Evolutionary conservation across 2,888 invertebrate species (phyloP).

Genomic region (Trachelus iudaicus): DNA sequence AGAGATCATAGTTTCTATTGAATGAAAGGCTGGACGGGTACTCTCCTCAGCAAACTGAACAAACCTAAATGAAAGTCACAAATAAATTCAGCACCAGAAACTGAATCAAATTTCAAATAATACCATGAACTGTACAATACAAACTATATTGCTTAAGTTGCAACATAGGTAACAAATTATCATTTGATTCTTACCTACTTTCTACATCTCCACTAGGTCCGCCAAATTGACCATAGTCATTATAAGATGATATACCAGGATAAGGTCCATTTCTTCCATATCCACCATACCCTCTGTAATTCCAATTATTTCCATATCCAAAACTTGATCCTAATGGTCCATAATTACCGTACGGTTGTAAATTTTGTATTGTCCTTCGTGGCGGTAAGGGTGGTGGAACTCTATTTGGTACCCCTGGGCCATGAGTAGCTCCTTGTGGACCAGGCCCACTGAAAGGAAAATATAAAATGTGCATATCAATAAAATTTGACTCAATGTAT

Average conservation of each 20-base stretch:
- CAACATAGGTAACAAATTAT: too few relatives aligned
- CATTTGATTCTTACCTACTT: slow-evolving; percentile 67
- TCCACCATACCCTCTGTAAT: slow-evolving; percentile 52
- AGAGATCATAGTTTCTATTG: slow-evolving; percentile 90
- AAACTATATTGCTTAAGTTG: too few relatives aligned
- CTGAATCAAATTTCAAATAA: too few relatives aligned
- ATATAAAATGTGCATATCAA: too few relatives aligned
- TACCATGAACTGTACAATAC: too few relatives aligned
- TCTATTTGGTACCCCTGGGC: slow-evolving; percentile 10
- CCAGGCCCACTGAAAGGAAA: slow-evolving; percentile 19
- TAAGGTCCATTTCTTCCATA: slow-evolving; percentile 66
- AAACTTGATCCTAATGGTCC: slow-evolving; percentile 47
- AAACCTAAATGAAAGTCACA: slow-evolving; percentile 69
- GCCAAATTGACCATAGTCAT: slow-evolving; percentile 39
- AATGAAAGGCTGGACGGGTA: slow-evolving; percentile 92
- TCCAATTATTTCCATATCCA: slow-evolving; percentile 52
- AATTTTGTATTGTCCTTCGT: slow-evolving; percentile 38
- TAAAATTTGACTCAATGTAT: slow-evolving; percentile 3
- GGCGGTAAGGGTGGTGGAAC: slow-evolving; percentile 58
- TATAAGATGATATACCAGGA: slow-evolving; percentile 35
- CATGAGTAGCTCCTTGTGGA: slow-evolving; percentile 15
- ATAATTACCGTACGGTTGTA: slow-evolving; percentile 34
- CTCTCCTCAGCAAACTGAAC: slow-evolving; percentile 91
- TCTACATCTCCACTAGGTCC: slow-evolving; percentile 70
- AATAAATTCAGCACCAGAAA: background rate